Evolutionary conservation across 2,888 invertebrate species (phyloP).

Genomic region (Erannis defoliaria): DNA sequence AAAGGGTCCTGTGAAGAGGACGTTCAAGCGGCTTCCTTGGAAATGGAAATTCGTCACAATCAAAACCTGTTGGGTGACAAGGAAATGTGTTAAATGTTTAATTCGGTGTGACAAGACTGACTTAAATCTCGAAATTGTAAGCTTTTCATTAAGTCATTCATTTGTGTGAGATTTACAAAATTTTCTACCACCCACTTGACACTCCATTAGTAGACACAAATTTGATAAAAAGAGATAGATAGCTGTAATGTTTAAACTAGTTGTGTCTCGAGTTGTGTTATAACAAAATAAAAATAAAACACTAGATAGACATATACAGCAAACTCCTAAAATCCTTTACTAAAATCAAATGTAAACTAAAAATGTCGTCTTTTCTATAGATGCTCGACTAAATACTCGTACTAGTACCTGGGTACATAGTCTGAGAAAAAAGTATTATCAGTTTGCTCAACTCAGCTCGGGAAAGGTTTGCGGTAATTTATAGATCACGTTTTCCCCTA

Average conservation of each 20-base stretch:
- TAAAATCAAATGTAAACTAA: slow-evolving; percentile 1
- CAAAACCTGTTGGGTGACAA: slow-evolving; percentile 70
- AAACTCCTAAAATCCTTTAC: not conserved
- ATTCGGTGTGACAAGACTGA: slow-evolving; percentile 74
- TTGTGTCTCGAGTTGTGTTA: slow-evolving; percentile 4
- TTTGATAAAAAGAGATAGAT: not conserved
- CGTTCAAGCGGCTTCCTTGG: slow-evolving; percentile 71
- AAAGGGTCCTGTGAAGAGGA: slow-evolving; percentile 59
- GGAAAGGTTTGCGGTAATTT: slow-evolving; percentile 38
- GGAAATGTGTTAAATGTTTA: slow-evolving; percentile 61
- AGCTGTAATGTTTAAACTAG: not conserved
- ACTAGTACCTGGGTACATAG: not conserved
- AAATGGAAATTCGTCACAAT: slow-evolving; percentile 75
- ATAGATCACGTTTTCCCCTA: slow-evolving; percentile 47
- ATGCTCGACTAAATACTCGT: slow-evolving; percentile 2
- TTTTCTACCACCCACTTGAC: slow-evolving; percentile 17
- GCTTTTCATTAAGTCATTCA: slow-evolving; percentile 65
- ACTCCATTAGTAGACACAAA: not conserved
- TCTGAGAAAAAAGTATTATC: slow-evolving; percentile 34
- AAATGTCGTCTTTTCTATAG: slow-evolving; percentile 4
- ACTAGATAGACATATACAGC: not conserved
- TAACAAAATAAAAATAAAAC: not conserved
- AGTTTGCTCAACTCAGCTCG: slow-evolving; percentile 30
- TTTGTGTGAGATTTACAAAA: slow-evolving; percentile 41
- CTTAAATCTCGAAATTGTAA: slow-evolving; percentile 62